Conservation (phyloP, 2,113 vertebrate genomes). For the Psettodes erumei region DNA sequence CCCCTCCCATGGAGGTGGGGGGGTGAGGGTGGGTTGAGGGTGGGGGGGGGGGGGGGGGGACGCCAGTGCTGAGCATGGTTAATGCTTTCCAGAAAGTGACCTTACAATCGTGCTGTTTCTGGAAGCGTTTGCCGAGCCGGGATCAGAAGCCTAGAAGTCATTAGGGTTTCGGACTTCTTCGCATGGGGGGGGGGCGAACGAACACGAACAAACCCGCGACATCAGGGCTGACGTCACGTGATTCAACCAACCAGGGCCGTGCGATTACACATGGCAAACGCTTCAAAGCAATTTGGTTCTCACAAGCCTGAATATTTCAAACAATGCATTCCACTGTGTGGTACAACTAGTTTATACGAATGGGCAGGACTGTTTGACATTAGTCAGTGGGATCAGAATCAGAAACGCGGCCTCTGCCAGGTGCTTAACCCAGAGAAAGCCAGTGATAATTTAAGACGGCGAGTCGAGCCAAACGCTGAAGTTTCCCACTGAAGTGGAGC, state of each 20-base stretch:
- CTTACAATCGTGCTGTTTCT: slow-evolving; percentile 47
- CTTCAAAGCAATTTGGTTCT: slow-evolving; percentile 31
- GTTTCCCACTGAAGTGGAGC: slow-evolving; percentile 26
- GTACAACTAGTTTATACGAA: slow-evolving; percentile 57
- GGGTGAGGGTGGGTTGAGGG: too few species aligned
- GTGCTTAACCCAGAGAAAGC: slow-evolving; percentile 50
- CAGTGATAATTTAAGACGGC: too few species aligned
- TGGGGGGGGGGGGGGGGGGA: background rate
- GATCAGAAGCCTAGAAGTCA: slow-evolving; percentile 43
- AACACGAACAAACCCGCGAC: background rate
- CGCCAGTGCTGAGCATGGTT: slow-evolving; percentile 26
- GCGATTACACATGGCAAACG: slow-evolving; percentile 48
- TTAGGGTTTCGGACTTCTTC: slow-evolving; percentile 33
- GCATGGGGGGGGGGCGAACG: slow-evolving; percentile 5
- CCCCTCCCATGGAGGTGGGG: slow-evolving; percentile 22
- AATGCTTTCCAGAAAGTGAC: slow-evolving; percentile 69
- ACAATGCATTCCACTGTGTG: slow-evolving; percentile 43
- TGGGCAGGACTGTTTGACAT: slow-evolving; percentile 66
- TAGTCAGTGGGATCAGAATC: slow-evolving; percentile 62
- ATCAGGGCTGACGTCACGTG: background rate
- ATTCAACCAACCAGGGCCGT: background rate
- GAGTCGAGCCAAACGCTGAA: slow-evolving; percentile 35
- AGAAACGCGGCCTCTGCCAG: slow-evolving; percentile 29
- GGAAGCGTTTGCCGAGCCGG: slow-evolving; percentile 35
- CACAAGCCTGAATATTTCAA: slow-evolving; percentile 42